Evolutionary conservation across 2,888 invertebrate species (phyloP).

Genomic region (Stramonita haemastoma): DNA sequence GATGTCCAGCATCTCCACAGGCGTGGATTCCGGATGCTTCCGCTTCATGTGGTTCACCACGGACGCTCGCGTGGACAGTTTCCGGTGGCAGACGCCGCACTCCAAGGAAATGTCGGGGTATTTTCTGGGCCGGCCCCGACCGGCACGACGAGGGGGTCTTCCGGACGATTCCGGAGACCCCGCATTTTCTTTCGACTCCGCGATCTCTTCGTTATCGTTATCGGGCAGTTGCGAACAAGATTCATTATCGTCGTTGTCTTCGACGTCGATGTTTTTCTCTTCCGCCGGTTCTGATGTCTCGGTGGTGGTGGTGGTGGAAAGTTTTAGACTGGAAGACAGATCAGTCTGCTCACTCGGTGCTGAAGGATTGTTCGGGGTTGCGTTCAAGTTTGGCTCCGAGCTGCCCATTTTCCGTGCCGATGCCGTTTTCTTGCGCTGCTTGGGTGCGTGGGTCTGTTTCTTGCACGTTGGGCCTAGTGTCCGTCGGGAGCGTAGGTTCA

Average conservation of each 20-base stretch:
- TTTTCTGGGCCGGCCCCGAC: constrained; percentile 1
- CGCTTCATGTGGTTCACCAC: constrained; percentile 5
- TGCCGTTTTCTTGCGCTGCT: neutral
- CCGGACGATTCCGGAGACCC: too few species aligned
- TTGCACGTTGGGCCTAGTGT: neutral
- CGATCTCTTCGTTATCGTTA: neutral
- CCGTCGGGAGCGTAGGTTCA: neutral
- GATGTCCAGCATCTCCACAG: neutral
- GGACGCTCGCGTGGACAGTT: neutral
- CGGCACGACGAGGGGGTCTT: neutral
- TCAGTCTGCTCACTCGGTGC: neutral
- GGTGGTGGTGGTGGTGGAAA: too few species aligned
- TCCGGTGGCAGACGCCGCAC: neutral
- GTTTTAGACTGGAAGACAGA: neutral
- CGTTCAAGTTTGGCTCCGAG: neutral
- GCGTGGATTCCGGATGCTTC: neutral
- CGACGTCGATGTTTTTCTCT: neutral
- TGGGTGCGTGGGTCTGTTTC: neutral
- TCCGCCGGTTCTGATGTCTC: neutral
- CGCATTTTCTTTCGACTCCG: neutral
- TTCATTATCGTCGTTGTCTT: neutral
- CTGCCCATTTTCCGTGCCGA: neutral
- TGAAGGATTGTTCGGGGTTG: neutral
- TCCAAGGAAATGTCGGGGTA: neutral
- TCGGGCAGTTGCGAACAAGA: neutral